phyloP scores from a whole-genome alignment of 2,888 invertebrate genomes.

The Gastrophysa polygoni region DNA sequence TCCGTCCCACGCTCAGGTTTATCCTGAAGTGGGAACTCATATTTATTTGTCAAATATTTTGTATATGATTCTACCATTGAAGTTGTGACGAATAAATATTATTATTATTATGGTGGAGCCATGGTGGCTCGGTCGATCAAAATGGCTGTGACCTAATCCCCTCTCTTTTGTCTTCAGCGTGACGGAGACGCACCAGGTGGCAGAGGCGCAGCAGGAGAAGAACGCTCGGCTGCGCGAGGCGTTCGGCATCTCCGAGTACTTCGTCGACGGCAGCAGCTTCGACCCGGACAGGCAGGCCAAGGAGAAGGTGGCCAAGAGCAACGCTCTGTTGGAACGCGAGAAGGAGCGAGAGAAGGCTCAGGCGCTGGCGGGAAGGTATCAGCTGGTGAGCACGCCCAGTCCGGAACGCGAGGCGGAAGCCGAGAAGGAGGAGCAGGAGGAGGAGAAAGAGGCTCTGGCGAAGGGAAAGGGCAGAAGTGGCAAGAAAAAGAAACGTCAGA shows the following conservation, averaged over 20 bases:
- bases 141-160: too few relatives aligned
- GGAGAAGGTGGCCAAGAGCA: conserved; percentile 61
- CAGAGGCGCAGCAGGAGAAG: conserved; percentile 94
- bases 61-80: too few relatives aligned
- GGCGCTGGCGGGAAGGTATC: conserved; percentile 64
- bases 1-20: too few relatives aligned
- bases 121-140: too few relatives aligned
- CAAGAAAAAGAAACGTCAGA: conserved; percentile 67
- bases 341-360: conserved; percentile 62
- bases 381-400: conserved; percentile 78
- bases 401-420: conserved; percentile 57
- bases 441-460: conserved; percentile 33
- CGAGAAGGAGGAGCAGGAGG: conserved; percentile 16
- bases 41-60: too few relatives aligned
- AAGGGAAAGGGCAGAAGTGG: conserved; percentile 53
- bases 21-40: too few relatives aligned
- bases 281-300: conserved; percentile 77
- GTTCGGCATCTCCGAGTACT: conserved; percentile 92
- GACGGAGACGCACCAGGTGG: conserved; percentile 94
- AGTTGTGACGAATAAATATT: too few relatives aligned
- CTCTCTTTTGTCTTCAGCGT: conserved; percentile 66
- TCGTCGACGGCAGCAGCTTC: conserved; percentile 92
- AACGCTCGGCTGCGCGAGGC: conserved; percentile 92
- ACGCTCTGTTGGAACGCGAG: conserved; percentile 60
- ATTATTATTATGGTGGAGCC: too few relatives aligned